Evolutionary conservation across 2,113 vertebrate genomes (phyloP).

Genomic region (Castor canadensis): DNA sequence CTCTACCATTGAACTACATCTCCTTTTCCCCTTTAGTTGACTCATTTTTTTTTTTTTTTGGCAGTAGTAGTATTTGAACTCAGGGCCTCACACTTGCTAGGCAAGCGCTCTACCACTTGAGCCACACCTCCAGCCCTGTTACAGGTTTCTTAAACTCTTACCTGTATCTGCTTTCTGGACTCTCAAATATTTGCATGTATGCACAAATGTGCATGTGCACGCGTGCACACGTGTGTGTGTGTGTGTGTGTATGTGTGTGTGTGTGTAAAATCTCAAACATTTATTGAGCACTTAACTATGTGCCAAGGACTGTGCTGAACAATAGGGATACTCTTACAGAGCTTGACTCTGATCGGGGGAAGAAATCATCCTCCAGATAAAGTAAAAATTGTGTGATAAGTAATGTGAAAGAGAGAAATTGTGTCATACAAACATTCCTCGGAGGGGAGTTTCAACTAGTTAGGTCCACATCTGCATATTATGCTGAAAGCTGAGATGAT

Average conservation of each 20-base stretch:
- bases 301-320: background rate
- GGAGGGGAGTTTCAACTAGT: background rate
- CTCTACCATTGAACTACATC: too few relatives aligned
- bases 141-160: background rate
- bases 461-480: background rate
- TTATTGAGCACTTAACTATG: background rate
- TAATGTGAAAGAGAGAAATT: background rate
- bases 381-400: background rate
- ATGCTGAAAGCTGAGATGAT: background rate
- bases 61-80: too few relatives aligned
- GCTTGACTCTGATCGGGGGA: background rate
- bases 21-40: too few relatives aligned
- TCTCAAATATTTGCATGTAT: background rate
- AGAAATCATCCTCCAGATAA: background rate
- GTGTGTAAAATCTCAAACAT: background rate
- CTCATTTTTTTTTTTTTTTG: too few relatives aligned
- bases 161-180: background rate
- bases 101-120: too few relatives aligned
- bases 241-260: background rate
- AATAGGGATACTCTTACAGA: background rate
- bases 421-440: background rate
- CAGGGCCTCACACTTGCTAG: too few relatives aligned
- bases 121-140: too few relatives aligned
- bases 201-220: background rate
- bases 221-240: too few relatives aligned